Conservation (phyloP, 1,140 invertebrate species). For the Apocrypta bakeri region DNA sequence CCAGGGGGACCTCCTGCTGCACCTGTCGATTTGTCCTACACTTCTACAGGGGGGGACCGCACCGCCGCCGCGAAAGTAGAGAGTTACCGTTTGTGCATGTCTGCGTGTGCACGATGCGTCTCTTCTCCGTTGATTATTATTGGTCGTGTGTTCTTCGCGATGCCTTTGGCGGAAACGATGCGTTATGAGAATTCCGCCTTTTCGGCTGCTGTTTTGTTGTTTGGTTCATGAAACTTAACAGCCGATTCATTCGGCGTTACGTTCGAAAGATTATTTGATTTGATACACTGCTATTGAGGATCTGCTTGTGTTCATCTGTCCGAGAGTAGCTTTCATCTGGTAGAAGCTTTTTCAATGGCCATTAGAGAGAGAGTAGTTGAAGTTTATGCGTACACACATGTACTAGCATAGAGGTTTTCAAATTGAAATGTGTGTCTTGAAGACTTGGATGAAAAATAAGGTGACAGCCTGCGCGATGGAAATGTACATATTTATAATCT, state of each 20-base stretch:
- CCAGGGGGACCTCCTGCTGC: background rate
- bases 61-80: background rate
- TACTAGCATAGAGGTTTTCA: background rate
- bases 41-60: background rate
- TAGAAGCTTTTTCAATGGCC: background rate
- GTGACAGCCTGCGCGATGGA: no score
- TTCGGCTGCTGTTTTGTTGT: background rate
- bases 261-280: background rate
- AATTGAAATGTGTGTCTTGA: background rate
- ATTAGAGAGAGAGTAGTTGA: background rate
- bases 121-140: background rate
- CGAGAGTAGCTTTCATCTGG: background rate
- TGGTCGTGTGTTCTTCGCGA: background rate
- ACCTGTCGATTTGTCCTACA: conserved; percentile 29
- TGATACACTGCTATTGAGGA: background rate
- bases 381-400: background rate
- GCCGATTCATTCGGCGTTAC: background rate
- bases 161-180: background rate
- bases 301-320: background rate
- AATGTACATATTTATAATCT: no score
- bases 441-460: no score
- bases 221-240: background rate
- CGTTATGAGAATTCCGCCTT: background rate
- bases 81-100: background rate
- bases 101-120: background rate